Conservation (phyloP, 2,888 invertebrate genomes). For the Spisula solida region DNA sequence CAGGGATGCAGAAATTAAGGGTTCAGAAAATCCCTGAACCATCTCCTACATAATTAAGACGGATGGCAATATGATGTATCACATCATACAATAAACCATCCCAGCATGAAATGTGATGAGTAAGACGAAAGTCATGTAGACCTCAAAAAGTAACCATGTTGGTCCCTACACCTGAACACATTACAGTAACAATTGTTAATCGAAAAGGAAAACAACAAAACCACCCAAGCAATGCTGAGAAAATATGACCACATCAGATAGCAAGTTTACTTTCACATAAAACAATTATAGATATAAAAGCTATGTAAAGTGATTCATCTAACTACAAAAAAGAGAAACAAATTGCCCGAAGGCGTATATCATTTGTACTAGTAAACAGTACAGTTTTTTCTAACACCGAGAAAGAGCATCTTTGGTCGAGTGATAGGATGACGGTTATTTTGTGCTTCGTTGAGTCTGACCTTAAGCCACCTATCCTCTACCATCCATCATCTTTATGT, state of each 20-base stretch:
- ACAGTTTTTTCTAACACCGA: background rate
- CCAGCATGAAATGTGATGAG: too few species aligned
- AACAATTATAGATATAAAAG: conserved; percentile 16
- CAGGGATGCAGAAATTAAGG: too few species aligned
- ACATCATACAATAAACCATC: too few species aligned
- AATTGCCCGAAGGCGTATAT: background rate
- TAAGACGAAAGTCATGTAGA: too few species aligned
- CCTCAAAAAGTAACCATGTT: too few species aligned
- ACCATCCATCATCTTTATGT: conserved; percentile 33
- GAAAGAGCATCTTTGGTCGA: background rate
- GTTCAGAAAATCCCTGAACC: too few species aligned
- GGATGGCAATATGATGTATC: too few species aligned
- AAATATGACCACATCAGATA: background rate
- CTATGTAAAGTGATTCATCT: conserved; percentile 3
- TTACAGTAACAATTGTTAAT: too few species aligned
- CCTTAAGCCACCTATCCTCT: conserved; percentile 5
- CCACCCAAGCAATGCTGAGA: background rate
- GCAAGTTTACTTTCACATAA: background rate
- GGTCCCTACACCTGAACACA: too few species aligned
- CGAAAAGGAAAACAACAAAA: background rate
- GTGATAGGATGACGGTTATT: background rate
- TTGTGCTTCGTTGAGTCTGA: background rate
- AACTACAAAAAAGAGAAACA: background rate
- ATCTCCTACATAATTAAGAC: too few species aligned
- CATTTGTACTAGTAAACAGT: conserved; percentile 27